A percentile compares a stretch with the other conserved stretches of the same genome.
phyloP scores from a whole-genome alignment of 92 coral and sea anemone species.

The Siderastrea radians region DNA sequence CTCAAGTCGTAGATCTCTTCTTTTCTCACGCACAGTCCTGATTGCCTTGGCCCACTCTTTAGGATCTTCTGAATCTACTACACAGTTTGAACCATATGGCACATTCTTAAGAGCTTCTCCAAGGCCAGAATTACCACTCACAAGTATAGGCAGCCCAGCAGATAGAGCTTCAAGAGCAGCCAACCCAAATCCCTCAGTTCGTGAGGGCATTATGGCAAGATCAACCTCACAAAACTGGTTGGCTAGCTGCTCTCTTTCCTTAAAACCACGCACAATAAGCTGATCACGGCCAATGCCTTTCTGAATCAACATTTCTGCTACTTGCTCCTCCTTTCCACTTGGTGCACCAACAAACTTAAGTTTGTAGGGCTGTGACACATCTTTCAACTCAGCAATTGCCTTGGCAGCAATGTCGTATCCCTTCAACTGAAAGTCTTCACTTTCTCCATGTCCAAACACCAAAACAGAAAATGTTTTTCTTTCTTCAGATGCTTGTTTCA shows the following conservation, averaged over 20 bases:
- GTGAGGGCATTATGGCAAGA: too few species aligned
- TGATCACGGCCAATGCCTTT: neutral
- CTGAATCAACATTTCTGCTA: neutral
- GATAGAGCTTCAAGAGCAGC: too few species aligned
- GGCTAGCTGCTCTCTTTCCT: neutral
- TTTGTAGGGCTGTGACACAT: neutral
- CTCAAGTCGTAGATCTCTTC: neutral
- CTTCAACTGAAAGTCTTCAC: too few species aligned
- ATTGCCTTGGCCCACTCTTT: too few species aligned
- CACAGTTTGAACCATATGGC: too few species aligned
- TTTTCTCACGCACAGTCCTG: too few species aligned
- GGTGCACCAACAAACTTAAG: neutral
- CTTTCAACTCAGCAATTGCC: neutral
- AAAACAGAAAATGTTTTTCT: too few species aligned
- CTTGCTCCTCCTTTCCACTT: neutral
- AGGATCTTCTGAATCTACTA: too few species aligned
- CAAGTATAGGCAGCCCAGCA: neutral
- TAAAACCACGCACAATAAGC: neutral
- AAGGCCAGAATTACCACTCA: neutral
- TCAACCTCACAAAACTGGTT: neutral
- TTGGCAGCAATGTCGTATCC: too few species aligned
- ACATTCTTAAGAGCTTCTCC: too few species aligned
- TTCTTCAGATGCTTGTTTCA: neutral
- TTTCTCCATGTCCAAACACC: too few species aligned
- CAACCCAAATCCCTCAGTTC: too few species aligned